A percentile compares a stretch with the other conserved stretches of the same genome.
phyloP scores from a whole-genome alignment of 2,113 vertebrate species.

The Melanerpes formicivorus region DNA sequence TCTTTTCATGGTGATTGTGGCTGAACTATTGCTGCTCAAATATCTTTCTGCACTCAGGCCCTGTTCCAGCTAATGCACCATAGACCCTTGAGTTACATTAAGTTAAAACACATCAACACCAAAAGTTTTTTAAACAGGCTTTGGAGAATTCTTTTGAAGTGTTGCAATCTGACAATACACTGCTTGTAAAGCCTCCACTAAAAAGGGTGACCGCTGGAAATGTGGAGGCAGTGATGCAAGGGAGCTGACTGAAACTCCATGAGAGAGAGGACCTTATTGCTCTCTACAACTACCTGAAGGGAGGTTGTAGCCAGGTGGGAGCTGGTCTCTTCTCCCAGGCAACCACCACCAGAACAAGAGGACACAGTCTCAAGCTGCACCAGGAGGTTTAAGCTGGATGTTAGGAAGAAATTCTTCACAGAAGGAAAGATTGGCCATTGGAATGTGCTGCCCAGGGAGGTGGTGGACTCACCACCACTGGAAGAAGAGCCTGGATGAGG shows the following conservation, averaged over 20 bases:
- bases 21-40: background rate
- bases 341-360: no score
- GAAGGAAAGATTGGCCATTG: no score
- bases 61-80: background rate
- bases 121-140: background rate
- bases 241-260: background rate
- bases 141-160: background rate
- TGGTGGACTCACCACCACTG: no score
- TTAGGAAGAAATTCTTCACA: no score
- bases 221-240: background rate
- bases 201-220: background rate
- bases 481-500: no score
- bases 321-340: no score
- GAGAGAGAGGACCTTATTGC: background rate
- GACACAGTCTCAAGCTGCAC: no score
- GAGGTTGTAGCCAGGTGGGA: no score
- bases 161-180: background rate
- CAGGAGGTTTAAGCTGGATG: no score
- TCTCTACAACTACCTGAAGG: no score
- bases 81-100: background rate
- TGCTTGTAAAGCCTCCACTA: background rate
- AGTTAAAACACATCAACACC: background rate
- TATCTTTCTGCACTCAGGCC: background rate
- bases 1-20: background rate
- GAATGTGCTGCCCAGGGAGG: no score